phyloP scores from a whole-genome alignment of 2,113 vertebrate genomes.

The Lagenorhynchus albirostris region DNA sequence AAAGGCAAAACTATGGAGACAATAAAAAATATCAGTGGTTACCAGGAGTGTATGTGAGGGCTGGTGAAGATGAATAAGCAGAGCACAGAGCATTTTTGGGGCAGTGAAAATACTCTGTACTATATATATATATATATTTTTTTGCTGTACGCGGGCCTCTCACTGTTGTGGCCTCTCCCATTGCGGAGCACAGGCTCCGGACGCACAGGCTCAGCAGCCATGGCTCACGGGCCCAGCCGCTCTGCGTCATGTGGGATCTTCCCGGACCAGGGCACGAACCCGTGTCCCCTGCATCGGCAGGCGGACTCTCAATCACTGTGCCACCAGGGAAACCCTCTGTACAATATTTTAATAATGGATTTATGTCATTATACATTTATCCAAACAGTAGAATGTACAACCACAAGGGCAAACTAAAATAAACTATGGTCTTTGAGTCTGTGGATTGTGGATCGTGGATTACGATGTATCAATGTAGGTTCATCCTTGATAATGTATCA shows the following conservation, averaged over 20 bases:
- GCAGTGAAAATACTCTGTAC: not conserved
- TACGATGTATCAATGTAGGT: not conserved
- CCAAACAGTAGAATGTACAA: not conserved
- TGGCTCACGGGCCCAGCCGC: too few species aligned
- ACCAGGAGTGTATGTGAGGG: not conserved
- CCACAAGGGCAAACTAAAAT: not conserved
- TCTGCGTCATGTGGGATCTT: too few species aligned
- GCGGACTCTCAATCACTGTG: too few species aligned
- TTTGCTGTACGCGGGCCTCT: too few species aligned
- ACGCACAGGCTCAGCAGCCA: too few species aligned
- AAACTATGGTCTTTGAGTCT: not conserved
- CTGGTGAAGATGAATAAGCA: not conserved
- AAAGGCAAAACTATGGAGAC: not conserved
- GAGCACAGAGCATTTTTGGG: not conserved
- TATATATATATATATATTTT: too few species aligned
- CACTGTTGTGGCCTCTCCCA: too few species aligned
- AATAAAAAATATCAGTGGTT: not conserved
- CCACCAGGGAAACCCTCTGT: not conserved
- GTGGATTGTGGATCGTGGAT: not conserved
- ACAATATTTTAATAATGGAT: not conserved
- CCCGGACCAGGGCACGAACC: too few species aligned
- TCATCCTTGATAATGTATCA: not conserved
- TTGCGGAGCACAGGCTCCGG: too few species aligned
- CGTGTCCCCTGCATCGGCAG: too few species aligned
- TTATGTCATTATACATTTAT: not conserved